These are phyloP conservation scores for Myathropa florea DNA, from an alignment of 2,888 invertebrate genomes.

Conservation along the genomic window DNA sequence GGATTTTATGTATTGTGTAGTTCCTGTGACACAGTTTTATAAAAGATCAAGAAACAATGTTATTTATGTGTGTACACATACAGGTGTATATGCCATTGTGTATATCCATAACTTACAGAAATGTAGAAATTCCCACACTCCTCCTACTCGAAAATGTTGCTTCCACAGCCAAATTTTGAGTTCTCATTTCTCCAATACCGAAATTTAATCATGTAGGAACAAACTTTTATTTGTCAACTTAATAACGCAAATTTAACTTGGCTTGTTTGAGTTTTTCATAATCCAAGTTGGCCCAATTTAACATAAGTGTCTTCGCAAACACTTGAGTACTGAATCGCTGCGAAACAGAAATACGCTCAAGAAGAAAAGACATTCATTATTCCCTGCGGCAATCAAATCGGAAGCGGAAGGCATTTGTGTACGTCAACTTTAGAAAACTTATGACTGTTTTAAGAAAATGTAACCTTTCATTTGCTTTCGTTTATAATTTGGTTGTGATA, in stretches of 20 bases:
- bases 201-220: conserved; percentile 21
- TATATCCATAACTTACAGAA: too few relatives aligned
- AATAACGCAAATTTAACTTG: conserved; percentile 55
- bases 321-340: conserved; percentile 39
- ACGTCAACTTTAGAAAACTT: not conserved
- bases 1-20: too few relatives aligned
- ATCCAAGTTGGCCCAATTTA: conserved; percentile 61
- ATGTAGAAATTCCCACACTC: not conserved
- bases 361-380: not conserved
- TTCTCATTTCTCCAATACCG: not conserved
- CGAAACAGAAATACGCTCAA: not conserved
- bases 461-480: not conserved
- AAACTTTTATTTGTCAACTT: conserved; percentile 58
- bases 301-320: conserved; percentile 59
- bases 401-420: not conserved
- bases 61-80: not conserved
- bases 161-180: not conserved
- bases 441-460: not conserved
- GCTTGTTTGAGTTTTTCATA: conserved; percentile 59
- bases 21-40: too few relatives aligned
- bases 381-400: not conserved
- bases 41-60: too few relatives aligned
- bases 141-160: not conserved
- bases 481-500: not conserved
- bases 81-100: too few relatives aligned